These are phyloP conservation scores for Temnothorax nylanderi DNA, from an alignment of 1,140 invertebrate genomes.

Conservation along the genomic window DNA sequence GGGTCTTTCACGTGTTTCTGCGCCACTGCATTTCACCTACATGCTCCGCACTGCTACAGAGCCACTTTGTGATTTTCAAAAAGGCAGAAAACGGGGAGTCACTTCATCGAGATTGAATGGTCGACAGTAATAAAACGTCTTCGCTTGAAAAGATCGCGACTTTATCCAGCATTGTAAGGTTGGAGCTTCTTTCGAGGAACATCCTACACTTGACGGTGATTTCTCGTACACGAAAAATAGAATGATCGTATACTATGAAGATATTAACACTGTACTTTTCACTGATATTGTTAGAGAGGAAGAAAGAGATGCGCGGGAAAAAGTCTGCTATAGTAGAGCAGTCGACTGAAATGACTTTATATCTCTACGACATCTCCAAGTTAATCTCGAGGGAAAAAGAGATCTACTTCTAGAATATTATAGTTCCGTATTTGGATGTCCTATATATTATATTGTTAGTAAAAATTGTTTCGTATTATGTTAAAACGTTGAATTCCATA, in stretches of 20 bases:
- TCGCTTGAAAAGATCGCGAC: slow-evolving; percentile 61
- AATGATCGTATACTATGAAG: slow-evolving; percentile 48
- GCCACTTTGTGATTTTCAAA: slow-evolving; percentile 46
- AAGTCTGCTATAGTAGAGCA: slow-evolving; percentile 61
- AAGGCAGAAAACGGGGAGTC: slow-evolving; percentile 36
- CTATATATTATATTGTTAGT: background rate
- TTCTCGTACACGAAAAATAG: slow-evolving; percentile 49
- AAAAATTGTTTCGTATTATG: background rate
- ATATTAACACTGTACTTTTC: slow-evolving; percentile 53
- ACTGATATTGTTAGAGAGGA: slow-evolving; percentile 37
- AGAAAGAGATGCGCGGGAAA: slow-evolving; percentile 54
- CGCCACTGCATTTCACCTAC: slow-evolving; percentile 36
- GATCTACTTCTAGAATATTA: slow-evolving; percentile 7
- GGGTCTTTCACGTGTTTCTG: background rate
- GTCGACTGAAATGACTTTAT: slow-evolving; percentile 66
- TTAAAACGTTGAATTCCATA: background rate
- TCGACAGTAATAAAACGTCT: slow-evolving; percentile 62
- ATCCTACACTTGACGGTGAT: slow-evolving; percentile 48
- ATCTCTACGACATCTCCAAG: slow-evolving; percentile 48
- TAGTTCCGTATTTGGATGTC: background rate
- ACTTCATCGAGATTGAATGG: slow-evolving; percentile 65
- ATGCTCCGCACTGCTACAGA: background rate
- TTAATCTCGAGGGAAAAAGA: slow-evolving; percentile 57
- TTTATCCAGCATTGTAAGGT: slow-evolving; percentile 54
- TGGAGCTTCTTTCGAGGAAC: slow-evolving; percentile 18